These are phyloP conservation scores for Caenorhabditis parvicauda DNA, from an alignment of 2,888 invertebrate genomes.

Conservation along the genomic window DNA sequence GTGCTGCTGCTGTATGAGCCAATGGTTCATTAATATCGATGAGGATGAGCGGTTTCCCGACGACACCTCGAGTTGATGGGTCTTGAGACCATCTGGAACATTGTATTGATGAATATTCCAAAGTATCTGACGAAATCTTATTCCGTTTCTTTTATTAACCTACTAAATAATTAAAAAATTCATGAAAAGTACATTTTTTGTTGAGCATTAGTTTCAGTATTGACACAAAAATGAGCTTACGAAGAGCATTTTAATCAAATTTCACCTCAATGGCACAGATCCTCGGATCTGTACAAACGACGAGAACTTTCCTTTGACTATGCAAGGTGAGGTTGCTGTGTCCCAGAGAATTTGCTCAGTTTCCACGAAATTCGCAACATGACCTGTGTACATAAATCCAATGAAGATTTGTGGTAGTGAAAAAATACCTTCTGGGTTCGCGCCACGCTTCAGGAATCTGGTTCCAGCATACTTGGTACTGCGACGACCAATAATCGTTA, in stretches of 20 bases:
- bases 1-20: slow-evolving; percentile 69
- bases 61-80: slow-evolving; percentile 75
- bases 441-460: slow-evolving; percentile 90
- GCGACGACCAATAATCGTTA: slow-evolving; percentile 66
- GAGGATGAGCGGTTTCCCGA: slow-evolving; percentile 92
- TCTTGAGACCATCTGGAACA: too few relatives aligned
- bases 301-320: slow-evolving; percentile 59
- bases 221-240: too few relatives aligned
- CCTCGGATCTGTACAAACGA: slow-evolving; percentile 88
- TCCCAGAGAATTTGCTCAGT: slow-evolving; percentile 93
- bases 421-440: slow-evolving; percentile 75
- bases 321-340: slow-evolving; percentile 62
- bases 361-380: slow-evolving; percentile 98
- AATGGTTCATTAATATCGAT: slow-evolving; percentile 64
- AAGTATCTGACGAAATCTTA: too few relatives aligned
- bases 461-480: slow-evolving; percentile 95
- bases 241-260: too few relatives aligned
- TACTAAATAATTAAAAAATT: too few relatives aligned
- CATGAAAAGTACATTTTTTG: too few relatives aligned
- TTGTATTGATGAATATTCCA: too few relatives aligned
- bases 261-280: slow-evolving; percentile 80
- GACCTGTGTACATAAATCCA: slow-evolving; percentile 72
- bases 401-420: neutral
- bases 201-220: too few relatives aligned
- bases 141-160: too few relatives aligned